Conservation (phyloP, 2,113 vertebrate genomes). For the Condylura cristata region DNA sequence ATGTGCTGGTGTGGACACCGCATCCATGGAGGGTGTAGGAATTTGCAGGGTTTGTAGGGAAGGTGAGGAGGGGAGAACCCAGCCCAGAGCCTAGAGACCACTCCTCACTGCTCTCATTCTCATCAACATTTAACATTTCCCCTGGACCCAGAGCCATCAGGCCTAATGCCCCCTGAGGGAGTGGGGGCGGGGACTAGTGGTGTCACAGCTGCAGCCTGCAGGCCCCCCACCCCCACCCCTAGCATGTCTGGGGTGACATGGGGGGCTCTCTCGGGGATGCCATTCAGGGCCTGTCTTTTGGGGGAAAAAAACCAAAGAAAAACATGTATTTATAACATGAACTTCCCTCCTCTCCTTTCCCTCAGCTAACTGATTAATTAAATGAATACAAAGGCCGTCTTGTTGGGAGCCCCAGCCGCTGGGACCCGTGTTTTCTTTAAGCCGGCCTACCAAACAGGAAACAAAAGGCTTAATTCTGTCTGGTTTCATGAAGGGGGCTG, state of each 20-base stretch:
- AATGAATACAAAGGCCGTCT: slow-evolving; percentile 88
- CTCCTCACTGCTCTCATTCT: too few species aligned
- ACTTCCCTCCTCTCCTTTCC: slow-evolving; percentile 80
- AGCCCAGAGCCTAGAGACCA: not conserved
- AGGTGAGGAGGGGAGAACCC: not conserved
- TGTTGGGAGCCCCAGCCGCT: slow-evolving; percentile 82
- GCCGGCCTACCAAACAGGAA: slow-evolving; percentile 82
- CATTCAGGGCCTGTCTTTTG: slow-evolving; percentile 74
- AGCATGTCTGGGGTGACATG: slow-evolving; percentile 45
- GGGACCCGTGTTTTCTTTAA: slow-evolving; percentile 79
- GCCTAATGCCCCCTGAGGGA: not conserved
- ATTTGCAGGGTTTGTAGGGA: not conserved
- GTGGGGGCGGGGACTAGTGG: not conserved
- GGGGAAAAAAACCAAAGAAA: slow-evolving; percentile 64
- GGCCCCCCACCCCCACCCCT: slow-evolving; percentile 42
- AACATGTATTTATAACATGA: slow-evolving; percentile 84
- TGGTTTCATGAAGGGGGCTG: slow-evolving; percentile 80
- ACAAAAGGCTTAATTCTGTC: slow-evolving; percentile 88
- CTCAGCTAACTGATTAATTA: slow-evolving; percentile 85
- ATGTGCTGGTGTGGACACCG: not conserved
- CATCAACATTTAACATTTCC: not conserved
- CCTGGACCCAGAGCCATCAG: slow-evolving; percentile 12
- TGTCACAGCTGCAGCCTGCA: slow-evolving; percentile 49
- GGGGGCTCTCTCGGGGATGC: slow-evolving; percentile 63
- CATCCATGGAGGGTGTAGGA: not conserved